phyloP scores from a whole-genome alignment of 2,797 vertebrate genomes.

The Helostoma temminkii region DNA sequence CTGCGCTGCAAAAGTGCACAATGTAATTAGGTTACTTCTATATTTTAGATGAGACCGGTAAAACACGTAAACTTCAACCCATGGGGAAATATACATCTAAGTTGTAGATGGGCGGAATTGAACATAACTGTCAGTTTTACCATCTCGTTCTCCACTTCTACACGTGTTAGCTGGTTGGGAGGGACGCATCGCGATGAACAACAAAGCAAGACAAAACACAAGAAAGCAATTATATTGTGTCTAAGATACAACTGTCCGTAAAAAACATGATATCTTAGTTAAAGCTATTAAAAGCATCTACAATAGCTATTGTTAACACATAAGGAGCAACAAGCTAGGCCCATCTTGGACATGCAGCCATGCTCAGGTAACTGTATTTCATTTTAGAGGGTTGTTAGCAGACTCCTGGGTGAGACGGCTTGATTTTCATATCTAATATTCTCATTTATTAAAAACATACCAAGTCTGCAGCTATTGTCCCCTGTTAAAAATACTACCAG shows the following conservation, averaged over 20 bases:
- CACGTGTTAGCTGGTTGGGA: constrained; percentile 49
- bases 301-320: constrained; percentile 7
- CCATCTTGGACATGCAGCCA: constrained; percentile 58
- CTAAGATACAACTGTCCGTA: neutral
- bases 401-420: constrained; percentile 5
- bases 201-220: neutral
- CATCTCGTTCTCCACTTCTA: constrained; percentile 24
- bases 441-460: neutral
- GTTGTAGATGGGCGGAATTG: neutral
- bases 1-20: neutral
- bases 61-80: neutral
- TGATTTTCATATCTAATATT: neutral
- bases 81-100: neutral
- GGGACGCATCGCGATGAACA: constrained; percentile 10
- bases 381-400: constrained; percentile 18
- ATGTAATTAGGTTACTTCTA: neutral
- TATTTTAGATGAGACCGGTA: neutral
- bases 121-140: constrained; percentile 23
- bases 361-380: constrained; percentile 45
- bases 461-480: neutral
- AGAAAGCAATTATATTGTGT: neutral
- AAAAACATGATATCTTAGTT: neutral
- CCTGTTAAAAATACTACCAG: rapidly evolving
- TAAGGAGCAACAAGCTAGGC: constrained; percentile 78
- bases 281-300: neutral